Conservation (phyloP, 2,113 vertebrate genomes). For the Lampris megalopsis region DNA sequence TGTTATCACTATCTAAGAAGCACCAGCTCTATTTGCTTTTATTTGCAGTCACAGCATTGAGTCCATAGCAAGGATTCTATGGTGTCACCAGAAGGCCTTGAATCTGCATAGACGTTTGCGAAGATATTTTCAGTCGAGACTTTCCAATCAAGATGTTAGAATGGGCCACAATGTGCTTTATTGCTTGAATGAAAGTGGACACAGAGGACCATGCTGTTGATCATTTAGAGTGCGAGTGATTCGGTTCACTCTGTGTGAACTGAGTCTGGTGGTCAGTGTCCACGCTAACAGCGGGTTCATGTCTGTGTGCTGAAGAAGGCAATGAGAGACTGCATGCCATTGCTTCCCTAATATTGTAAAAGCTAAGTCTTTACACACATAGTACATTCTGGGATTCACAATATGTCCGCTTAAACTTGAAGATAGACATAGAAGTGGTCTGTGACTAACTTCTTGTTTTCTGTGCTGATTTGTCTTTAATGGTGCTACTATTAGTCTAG, state of each 20-base stretch:
- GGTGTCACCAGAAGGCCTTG: not conserved
- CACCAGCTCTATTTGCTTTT: not conserved
- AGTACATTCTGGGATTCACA: not conserved
- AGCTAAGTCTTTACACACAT: not conserved
- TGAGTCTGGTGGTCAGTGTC: not conserved
- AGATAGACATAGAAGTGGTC: no score
- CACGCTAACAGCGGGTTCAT: not conserved
- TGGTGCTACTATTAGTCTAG: no score
- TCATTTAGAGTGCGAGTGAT: not conserved
- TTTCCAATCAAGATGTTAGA: not conserved
- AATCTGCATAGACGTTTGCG: not conserved
- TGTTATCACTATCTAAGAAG: conserved; percentile 1
- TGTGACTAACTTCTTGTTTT: no score
- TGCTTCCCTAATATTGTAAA: not conserved
- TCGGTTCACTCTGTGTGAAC: no score
- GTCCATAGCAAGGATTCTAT: not conserved
- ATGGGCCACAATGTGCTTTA: not conserved
- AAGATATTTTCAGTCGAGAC: not conserved
- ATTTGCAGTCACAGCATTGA: conserved; percentile 15
- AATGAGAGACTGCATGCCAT: not conserved
- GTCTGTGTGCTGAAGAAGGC: not conserved
- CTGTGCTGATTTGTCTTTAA: no score
- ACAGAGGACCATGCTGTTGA: conserved; percentile 11
- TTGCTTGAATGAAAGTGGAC: conserved; percentile 11
- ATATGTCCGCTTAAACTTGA: no score